These are phyloP conservation scores for Acanthacorydalis orientalis DNA, from an alignment of 2,888 invertebrate species.

Conservation along the genomic window DNA sequence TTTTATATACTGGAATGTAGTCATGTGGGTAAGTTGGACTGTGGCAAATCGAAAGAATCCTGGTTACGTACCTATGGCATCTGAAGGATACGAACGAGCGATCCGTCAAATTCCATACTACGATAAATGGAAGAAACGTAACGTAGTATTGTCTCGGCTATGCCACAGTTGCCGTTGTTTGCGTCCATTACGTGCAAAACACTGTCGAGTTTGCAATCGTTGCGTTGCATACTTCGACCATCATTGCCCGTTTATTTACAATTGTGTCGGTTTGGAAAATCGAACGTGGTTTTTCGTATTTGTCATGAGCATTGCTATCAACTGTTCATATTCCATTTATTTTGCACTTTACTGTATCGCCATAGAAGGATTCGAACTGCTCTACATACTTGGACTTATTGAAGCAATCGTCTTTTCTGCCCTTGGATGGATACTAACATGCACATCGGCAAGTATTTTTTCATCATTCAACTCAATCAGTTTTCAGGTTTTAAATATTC, in stretches of 20 bases:
- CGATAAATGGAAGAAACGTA: slow-evolving; percentile 82
- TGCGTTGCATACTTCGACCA: slow-evolving; percentile 78
- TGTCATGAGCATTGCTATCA: slow-evolving; percentile 73
- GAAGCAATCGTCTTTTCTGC: slow-evolving; percentile 74
- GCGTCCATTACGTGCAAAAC: slow-evolving; percentile 75
- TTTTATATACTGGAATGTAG: slow-evolving; percentile 76
- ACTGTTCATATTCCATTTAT: slow-evolving; percentile 75
- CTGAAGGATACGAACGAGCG: slow-evolving; percentile 77
- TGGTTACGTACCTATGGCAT: slow-evolving; percentile 76
- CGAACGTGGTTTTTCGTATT: slow-evolving; percentile 88
- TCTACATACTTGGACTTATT: slow-evolving; percentile 69
- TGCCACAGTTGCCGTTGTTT: slow-evolving; percentile 86
- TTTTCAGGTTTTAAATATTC: too few species aligned
- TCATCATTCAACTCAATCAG: too few species aligned
- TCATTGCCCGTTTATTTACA: slow-evolving; percentile 90
- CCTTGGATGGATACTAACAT: slow-evolving; percentile 73
- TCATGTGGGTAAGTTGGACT: slow-evolving; percentile 89
- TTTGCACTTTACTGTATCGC: slow-evolving; percentile 74
- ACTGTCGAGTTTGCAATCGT: slow-evolving; percentile 75
- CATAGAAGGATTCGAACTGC: slow-evolving; percentile 66
- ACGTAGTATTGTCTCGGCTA: slow-evolving; percentile 59
- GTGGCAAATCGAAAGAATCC: slow-evolving; percentile 80
- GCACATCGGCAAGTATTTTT: slow-evolving; percentile 56
- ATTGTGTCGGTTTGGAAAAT: slow-evolving; percentile 82
- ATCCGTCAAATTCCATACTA: slow-evolving; percentile 86